A percentile compares a stretch with the other conserved stretches of the same genome.
Conservation (phyloP, 2,888 invertebrate genomes). For the Hoplodrina ambigua region DNA sequence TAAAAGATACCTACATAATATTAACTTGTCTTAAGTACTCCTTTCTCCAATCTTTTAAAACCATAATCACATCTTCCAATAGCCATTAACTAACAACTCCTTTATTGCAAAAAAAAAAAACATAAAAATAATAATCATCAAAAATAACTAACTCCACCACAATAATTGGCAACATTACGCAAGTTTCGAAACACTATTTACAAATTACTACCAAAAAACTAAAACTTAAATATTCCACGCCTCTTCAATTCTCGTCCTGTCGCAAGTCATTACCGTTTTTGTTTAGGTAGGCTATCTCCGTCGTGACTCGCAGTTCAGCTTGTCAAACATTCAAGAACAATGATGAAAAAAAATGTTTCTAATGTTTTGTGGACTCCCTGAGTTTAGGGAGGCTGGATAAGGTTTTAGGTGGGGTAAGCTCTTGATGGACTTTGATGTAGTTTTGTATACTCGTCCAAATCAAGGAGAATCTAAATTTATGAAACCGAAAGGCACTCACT, state of each 20-base stretch:
- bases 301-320: constrained; percentile 55
- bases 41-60: too few species aligned
- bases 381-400: constrained; percentile 8
- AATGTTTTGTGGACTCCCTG: constrained; percentile 20
- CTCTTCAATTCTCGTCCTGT: constrained; percentile 48
- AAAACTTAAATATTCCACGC: constrained; percentile 52
- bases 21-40: too few species aligned
- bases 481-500: too few species aligned
- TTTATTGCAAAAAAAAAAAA: too few species aligned
- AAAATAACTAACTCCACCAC: background rate
- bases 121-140: background rate
- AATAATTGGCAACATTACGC: constrained; percentile 7
- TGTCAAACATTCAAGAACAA: constrained; percentile 53
- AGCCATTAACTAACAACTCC: too few species aligned
- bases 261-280: constrained; percentile 60
- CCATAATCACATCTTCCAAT: too few species aligned
- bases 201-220: constrained; percentile 17
- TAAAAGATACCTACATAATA: too few species aligned
- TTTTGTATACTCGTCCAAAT: too few species aligned
- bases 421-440: too few species aligned
- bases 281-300: constrained; percentile 44
- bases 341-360: constrained; percentile 39
- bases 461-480: too few species aligned
- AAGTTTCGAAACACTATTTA: constrained; percentile 26
- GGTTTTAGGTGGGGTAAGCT: constrained; percentile 1